phyloP scores from a whole-genome alignment of 2,797 vertebrate genomes.

The Alexandromys oeconomus region DNA sequence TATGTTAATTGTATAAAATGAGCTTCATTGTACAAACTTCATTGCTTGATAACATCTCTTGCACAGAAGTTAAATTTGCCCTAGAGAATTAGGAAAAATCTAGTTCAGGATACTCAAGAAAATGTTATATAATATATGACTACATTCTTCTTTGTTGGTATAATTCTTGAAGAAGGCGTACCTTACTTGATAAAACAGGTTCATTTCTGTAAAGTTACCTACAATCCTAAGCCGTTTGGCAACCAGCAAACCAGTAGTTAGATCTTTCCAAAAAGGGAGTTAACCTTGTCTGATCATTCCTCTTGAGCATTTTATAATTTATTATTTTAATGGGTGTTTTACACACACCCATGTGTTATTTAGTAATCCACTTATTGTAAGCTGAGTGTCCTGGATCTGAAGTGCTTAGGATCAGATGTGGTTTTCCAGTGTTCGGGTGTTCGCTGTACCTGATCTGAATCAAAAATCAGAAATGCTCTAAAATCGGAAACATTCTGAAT shows the following conservation, averaged over 20 bases:
- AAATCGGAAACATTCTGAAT: neutral
- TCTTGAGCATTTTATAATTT: constrained; percentile 27
- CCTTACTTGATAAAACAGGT: neutral
- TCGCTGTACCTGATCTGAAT: neutral
- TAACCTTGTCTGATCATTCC: constrained; percentile 33
- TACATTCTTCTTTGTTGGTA: neutral
- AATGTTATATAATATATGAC: constrained; percentile 40
- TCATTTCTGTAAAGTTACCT: constrained; percentile 52
- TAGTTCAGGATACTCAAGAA: constrained; percentile 53
- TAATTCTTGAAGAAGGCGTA: constrained; percentile 42
- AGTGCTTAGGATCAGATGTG: neutral
- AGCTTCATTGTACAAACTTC: neutral
- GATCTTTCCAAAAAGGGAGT: constrained; percentile 27
- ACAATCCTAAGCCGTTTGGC: constrained; percentile 4
- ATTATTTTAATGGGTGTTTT: constrained; percentile 35
- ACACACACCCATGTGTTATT: constrained; percentile 20
- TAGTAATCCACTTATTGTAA: constrained; percentile 9
- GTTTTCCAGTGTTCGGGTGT: neutral
- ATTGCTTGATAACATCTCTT: constrained; percentile 54
- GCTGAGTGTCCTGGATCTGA: neutral
- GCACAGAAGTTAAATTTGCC: constrained; percentile 48
- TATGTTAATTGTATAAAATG: constrained; percentile 2
- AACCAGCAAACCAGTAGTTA: constrained; percentile 53
- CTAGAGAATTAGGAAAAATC: constrained; percentile 37
- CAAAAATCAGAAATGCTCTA: neutral